phyloP scores from a whole-genome alignment of 2,113 vertebrate species.

The Montifringilla adamsi region DNA sequence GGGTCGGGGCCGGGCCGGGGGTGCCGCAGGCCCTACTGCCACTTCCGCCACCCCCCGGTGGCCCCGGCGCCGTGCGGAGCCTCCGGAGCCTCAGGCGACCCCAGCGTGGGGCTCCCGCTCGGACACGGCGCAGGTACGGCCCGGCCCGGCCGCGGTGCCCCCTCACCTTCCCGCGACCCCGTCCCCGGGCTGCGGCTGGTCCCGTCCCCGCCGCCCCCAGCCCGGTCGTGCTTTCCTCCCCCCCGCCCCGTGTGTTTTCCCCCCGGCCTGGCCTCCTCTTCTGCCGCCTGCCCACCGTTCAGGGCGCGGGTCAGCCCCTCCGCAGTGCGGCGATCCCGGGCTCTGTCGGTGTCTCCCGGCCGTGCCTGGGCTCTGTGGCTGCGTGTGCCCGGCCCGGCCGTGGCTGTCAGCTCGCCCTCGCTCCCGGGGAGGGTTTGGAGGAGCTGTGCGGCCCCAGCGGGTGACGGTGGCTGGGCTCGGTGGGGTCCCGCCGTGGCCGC shows the following conservation, averaged over 20 bases:
- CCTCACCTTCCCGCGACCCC: background rate
- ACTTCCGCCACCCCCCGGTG: constrained; percentile 86
- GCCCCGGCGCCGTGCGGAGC: constrained; percentile 4
- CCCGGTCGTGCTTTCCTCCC: background rate
- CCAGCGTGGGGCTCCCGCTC: constrained; percentile 4
- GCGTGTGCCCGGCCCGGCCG: background rate
- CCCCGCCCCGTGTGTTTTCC: background rate
- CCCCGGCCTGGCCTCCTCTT: background rate
- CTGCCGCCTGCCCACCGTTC: no score
- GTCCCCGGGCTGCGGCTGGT: background rate
- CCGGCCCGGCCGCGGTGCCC: background rate
- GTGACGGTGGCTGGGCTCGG: accelerated
- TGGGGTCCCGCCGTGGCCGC: accelerated
- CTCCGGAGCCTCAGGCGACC: background rate
- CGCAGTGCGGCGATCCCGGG: accelerated
- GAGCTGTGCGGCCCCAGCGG: background rate
- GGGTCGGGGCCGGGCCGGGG: constrained; percentile 43
- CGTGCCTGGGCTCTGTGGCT: background rate
- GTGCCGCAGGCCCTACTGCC: constrained; percentile 88
- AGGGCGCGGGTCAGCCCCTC: background rate
- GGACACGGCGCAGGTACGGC: constrained; percentile 5
- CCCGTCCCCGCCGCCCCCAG: background rate
- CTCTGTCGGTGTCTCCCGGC: no score
- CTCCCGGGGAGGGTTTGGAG: background rate
- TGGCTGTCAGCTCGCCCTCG: background rate